A percentile compares a stretch with the other conserved stretches of the same genome.
phyloP scores from a whole-genome alignment of 2,797 vertebrate species.

The Numenius phaeopus region DNA sequence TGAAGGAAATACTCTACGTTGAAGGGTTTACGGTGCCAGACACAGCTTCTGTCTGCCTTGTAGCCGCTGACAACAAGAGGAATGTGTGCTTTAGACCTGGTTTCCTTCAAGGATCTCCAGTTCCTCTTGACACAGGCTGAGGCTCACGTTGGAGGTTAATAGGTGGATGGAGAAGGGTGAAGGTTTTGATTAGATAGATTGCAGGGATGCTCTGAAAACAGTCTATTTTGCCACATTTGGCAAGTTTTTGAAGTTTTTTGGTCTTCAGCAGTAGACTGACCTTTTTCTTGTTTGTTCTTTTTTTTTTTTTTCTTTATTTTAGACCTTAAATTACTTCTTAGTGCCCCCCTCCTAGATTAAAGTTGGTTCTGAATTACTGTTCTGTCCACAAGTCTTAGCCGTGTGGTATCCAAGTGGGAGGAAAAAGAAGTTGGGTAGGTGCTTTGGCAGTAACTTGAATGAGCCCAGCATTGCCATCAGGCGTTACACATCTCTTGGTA shows the following conservation, averaged over 20 bases:
- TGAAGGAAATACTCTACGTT: neutral
- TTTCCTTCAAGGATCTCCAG: neutral
- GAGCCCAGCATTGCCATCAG: neutral
- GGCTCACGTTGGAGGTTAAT: neutral
- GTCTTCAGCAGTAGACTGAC: neutral
- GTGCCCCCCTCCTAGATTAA: neutral
- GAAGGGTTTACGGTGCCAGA: neutral
- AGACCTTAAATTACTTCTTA: neutral
- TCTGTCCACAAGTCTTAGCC: neutral
- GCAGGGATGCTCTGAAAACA: neutral
- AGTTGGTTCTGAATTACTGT: neutral
- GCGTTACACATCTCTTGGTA: fast-evolving
- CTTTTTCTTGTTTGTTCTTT: neutral
- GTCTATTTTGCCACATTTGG: neutral
- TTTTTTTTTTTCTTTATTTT: neutral
- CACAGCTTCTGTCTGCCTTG: neutral
- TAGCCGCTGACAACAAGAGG: neutral
- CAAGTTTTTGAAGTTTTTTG: neutral
- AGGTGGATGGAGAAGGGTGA: neutral
- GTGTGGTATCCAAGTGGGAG: neutral
- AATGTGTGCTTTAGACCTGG: neutral
- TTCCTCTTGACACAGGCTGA: neutral
- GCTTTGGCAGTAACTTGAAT: neutral
- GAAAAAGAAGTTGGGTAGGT: neutral
- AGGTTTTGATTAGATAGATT: neutral